These are phyloP conservation scores for Chironex yamaguchii DNA, from an alignment of 30 jellyfish, hydroid and myxozoan genomes.

Conservation along the genomic window DNA sequence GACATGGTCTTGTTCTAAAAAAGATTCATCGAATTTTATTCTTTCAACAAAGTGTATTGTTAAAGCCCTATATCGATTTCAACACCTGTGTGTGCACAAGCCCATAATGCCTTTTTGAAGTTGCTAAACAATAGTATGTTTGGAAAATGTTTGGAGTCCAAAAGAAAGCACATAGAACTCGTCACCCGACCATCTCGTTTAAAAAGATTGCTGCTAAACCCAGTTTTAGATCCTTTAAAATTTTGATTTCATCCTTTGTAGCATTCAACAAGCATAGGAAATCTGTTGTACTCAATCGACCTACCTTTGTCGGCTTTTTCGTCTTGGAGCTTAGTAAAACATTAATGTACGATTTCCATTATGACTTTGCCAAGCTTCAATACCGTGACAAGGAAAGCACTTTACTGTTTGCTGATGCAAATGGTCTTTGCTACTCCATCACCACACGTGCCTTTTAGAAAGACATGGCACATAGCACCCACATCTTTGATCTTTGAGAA, in stretches of 20 bases:
- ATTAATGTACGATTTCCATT: slow-evolving; percentile 42
- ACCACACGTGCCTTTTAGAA: neutral
- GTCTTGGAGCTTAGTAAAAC: slow-evolving; percentile 27
- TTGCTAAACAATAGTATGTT: slow-evolving; percentile 43
- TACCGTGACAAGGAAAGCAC: neutral
- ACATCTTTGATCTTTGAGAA: too few relatives aligned
- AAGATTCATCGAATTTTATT: slow-evolving; percentile 13
- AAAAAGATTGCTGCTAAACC: neutral
- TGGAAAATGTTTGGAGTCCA: slow-evolving; percentile 31
- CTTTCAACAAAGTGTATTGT: slow-evolving; percentile 21
- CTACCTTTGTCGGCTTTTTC: slow-evolving; percentile 27
- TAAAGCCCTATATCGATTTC: neutral
- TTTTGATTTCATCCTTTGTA: neutral
- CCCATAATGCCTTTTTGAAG: slow-evolving; percentile 15
- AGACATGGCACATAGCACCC: neutral
- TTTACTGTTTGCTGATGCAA: slow-evolving; percentile 7
- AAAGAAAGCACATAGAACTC: neutral
- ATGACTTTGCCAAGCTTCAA: neutral
- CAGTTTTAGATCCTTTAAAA: neutral
- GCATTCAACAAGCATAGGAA: neutral
- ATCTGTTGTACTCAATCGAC: neutral
- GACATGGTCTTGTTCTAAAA: neutral
- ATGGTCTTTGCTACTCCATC: neutral
- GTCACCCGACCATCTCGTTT: neutral
- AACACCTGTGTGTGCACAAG: neutral